Evolutionary conservation across 1,140 invertebrate species (phyloP), one percentile per base, ranked within the genome.

Genomic region (Drosophila sp.): DNA sequence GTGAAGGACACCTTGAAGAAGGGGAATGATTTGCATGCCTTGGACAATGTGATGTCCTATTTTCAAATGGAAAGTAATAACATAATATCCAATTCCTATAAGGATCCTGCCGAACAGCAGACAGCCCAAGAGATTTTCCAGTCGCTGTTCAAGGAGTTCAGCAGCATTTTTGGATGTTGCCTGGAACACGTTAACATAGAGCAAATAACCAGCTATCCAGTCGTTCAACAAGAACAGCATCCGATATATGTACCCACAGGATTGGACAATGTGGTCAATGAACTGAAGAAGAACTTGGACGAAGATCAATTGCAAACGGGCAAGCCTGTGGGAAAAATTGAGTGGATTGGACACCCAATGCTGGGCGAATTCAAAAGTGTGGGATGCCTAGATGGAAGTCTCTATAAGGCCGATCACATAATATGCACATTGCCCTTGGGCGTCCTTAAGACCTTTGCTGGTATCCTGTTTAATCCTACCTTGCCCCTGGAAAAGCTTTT

Each of bases 381-480:
- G 1, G 94, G 95, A 76, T 95, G 95, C 83, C 93, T 94, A 77
- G 96, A 97, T 84, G 96, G 96, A 0, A 94, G 95, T 66, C 94
- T 95, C 79, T 94, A 95, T 79, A 93, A 92, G 50, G 95, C 95
- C 1, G 96, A 97, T 91, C 96, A 97, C 84, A 96, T 97, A 1
- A 95, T 98, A 54, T 92, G 96, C 5, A 98, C 97, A 0, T 92
- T 97, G 10, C 96, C 97, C 0, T 93, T 98, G 8, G 97, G 97
- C 1, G 96, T 96, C 41, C 92, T 98, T 0, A 98, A 98, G 92
- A 94, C 95, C 69, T 94, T 96, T 76, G 94, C 94, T 27, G 93
- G 95, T 56, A 94, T 94, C 38, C 84, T 98, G 64, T 98, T 98
- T 89, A 94, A 94, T 61, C 97, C 97, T 0, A 92, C 93, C 25